A percentile compares a stretch with the other conserved stretches of the same genome.
Conservation (phyloP, 2,888 invertebrate genomes). For the Dexiosoma caninum region DNA sequence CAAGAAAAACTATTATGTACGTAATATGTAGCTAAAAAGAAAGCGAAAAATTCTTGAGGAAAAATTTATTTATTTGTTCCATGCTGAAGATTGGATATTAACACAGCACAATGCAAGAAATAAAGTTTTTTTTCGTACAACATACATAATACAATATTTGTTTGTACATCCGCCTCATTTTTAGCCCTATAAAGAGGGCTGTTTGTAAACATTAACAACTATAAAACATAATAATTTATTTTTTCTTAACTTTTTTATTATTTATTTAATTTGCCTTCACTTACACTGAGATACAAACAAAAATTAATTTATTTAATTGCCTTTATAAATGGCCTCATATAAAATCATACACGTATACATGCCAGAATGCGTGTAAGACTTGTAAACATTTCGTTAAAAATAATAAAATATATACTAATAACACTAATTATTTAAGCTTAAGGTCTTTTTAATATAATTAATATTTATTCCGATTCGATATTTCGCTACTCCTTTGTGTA, state of each 20-base stretch:
- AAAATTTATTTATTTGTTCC: conserved; percentile 35
- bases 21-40: background rate
- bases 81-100: conserved; percentile 16
- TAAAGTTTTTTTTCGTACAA: background rate
- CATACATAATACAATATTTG: no score
- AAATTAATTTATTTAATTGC: conserved; percentile 53
- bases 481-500: no score
- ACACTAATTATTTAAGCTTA: no score
- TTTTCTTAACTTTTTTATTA: background rate
- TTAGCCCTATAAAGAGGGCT: background rate
- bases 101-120: background rate
- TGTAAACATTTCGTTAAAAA: no score
- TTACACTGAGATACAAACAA: conserved; percentile 18
- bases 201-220: conserved; percentile 16
- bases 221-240: conserved; percentile 10
- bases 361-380: no score
- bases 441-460: no score
- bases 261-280: conserved; percentile 47
- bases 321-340: background rate
- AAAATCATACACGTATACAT: background rate
- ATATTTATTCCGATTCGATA: no score
- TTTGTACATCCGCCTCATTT: background rate
- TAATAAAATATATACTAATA: no score
- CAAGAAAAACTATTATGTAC: background rate
- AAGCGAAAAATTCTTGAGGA: background rate